A percentile compares a stretch with the other conserved stretches of the same genome.
phyloP scores from a whole-genome alignment of 2,113 vertebrate species.

The Thomomys bottae region DNA sequence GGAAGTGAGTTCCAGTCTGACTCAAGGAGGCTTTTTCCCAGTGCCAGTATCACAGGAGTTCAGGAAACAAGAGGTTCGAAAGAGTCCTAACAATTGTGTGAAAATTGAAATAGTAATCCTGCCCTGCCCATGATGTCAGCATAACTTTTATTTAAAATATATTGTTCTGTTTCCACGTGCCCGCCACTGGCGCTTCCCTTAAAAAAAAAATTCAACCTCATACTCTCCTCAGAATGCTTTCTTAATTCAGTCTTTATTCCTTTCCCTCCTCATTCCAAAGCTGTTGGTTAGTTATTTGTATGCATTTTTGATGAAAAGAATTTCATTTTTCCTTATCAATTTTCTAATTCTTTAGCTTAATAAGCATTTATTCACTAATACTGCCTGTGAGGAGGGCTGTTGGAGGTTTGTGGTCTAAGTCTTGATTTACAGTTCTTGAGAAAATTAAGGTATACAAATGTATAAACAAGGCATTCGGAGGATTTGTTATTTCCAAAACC shows the following conservation, averaged over 20 bases:
- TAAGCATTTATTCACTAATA: background rate
- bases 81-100: background rate
- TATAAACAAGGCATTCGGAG: background rate
- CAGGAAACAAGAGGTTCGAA: background rate
- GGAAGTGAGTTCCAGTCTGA: too few relatives aligned
- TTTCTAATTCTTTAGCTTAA: background rate
- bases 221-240: background rate
- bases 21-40: background rate
- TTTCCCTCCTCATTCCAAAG: background rate
- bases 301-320: constrained; percentile 3
- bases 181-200: background rate
- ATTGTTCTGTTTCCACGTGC: background rate
- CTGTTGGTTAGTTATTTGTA: background rate
- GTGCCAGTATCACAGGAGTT: background rate
- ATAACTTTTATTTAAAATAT: constrained; percentile 19
- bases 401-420: background rate
- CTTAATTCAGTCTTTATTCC: background rate
- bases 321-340: background rate
- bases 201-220: background rate
- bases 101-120: background rate
- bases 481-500: background rate
- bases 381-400: background rate
- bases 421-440: background rate
- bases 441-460: background rate
- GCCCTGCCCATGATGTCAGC: background rate